Evolutionary conservation across 2,888 invertebrate species (phyloP).

Genomic region (Trichopria drosophilae): DNA sequence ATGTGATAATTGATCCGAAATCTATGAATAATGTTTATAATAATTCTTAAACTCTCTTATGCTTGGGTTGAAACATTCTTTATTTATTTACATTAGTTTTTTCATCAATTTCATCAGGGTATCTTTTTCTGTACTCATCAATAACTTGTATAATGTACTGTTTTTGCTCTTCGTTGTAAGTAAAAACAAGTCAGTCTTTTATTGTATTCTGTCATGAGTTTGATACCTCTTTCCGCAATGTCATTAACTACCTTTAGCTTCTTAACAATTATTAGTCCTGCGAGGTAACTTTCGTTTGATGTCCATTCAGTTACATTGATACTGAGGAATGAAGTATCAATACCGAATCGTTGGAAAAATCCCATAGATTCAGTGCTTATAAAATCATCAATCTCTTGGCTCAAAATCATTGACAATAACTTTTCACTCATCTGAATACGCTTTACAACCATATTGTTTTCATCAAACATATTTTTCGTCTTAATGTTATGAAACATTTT

Average conservation of each 20-base stretch:
- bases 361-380: constrained; percentile 13
- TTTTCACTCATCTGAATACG: constrained; percentile 6
- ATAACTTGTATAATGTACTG: constrained; percentile 26
- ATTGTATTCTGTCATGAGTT: constrained; percentile 20
- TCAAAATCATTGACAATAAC: constrained; percentile 1
- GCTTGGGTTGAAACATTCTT: too few relatives aligned
- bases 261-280: constrained; percentile 12
- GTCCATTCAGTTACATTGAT: constrained; percentile 19
- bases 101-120: too few relatives aligned
- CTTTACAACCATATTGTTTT: constrained; percentile 9
- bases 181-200: constrained; percentile 14
- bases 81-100: too few relatives aligned
- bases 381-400: constrained; percentile 27
- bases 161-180: constrained; percentile 24
- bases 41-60: too few relatives aligned
- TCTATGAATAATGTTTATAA: too few relatives aligned
- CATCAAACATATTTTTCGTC: constrained; percentile 5
- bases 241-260: constrained; percentile 27
- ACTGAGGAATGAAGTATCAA: constrained; percentile 21
- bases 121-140: too few relatives aligned
- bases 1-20: too few relatives aligned
- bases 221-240: constrained; percentile 20
- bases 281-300: constrained; percentile 16
- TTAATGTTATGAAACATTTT: constrained; percentile 23
- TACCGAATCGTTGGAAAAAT: constrained; percentile 25